Evolutionary conservation across 2,888 invertebrate genomes (phyloP), one percentile per base, ranked within the genome.

Genomic region (Didymodactylos carnosus): DNA sequence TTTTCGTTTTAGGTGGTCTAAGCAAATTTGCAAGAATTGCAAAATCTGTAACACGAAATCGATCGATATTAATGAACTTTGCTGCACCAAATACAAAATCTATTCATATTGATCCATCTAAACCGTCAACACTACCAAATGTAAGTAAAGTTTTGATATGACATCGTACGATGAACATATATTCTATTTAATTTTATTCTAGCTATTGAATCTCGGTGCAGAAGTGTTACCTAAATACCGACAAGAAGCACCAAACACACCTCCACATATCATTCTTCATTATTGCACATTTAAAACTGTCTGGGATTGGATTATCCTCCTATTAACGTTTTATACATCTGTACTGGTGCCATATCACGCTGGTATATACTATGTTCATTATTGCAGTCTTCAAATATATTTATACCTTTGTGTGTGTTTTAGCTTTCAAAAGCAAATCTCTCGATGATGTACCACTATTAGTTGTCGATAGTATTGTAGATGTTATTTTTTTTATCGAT

Each of bases 231-330:
- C 94, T 79, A 62, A 94, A 86, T 95, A 95, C 86, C 89, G 94
- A 77, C 95, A 97, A 86, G 98, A 98, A 87, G 95, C 97, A 77
- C 98, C 98, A 79, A 98, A 97, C 87, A 98, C 98, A 76, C 97
- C 97, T 78, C 95, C 97, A 78, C 97, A 98, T 87, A 98, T 98
- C 84, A 88, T 99, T 80, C 89, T 98, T 80, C 98, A 99, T 87
- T 98, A 98, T 87, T 97, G 95, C 88, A 93, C 95, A 82, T 97
- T 97, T 88, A 73, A 76, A 46, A 46, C 83, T 16, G 92, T 93
- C 84, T 97, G 95, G 94, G 95, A 97, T 87, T 99, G 98, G 98
- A 92, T 97, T 85, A 99, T 98, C 84, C 89, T 99, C 80, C 92
- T 94, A 86, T 88, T 99, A 84, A 99, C 98, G 80, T 97, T 98